A percentile compares a stretch with the other conserved stretches of the same genome.
phyloP scores from a whole-genome alignment of 2,113 vertebrate species.

The Tetrax tetrax region DNA sequence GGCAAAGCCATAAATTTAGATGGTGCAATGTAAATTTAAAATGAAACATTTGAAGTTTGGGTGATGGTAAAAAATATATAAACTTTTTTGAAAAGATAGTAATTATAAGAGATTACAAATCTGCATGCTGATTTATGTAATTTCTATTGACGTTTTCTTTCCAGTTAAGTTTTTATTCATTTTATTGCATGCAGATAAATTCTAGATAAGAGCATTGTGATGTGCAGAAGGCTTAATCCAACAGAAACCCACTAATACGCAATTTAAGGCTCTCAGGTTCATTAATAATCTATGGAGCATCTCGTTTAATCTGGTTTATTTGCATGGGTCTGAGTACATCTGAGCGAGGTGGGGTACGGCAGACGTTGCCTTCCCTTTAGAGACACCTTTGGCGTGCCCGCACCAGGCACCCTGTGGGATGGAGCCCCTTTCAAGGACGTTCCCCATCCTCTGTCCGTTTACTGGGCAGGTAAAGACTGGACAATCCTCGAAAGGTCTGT shows the following conservation, averaged over 20 bases:
- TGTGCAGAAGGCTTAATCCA: background rate
- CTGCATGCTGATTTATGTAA: background rate
- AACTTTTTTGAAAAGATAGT: background rate
- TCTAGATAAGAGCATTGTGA: background rate
- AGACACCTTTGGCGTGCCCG: background rate
- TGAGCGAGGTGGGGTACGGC: rapidly evolving
- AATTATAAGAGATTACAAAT: background rate
- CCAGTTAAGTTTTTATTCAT: constrained; percentile 12
- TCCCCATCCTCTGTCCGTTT: background rate
- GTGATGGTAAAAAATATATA: background rate
- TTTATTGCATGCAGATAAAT: constrained; percentile 17
- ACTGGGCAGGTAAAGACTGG: background rate
- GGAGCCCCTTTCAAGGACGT: background rate
- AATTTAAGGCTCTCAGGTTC: background rate
- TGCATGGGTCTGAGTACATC: background rate
- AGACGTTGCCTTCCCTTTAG: background rate
- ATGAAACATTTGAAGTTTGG: background rate
- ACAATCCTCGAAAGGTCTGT: background rate
- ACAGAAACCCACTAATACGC: background rate
- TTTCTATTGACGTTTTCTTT: background rate
- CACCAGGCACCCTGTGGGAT: background rate
- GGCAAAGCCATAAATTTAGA: background rate
- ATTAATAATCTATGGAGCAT: background rate
- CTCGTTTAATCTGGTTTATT: background rate
- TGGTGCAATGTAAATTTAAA: background rate